phyloP scores from a whole-genome alignment of 1,140 invertebrate species.

The Leptestheria dahalacensis region DNA sequence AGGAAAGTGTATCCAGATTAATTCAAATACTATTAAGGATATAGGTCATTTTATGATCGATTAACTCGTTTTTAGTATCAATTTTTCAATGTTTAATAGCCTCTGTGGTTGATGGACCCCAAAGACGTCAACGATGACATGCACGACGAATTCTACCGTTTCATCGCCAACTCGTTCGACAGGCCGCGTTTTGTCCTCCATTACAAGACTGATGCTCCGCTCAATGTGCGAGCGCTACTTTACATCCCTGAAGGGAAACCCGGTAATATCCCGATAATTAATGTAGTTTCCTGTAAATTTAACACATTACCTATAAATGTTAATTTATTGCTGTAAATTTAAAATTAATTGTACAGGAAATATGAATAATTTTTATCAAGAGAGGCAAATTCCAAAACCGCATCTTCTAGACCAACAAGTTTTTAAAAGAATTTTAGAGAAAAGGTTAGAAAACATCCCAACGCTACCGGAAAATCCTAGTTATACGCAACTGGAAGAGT shows the following conservation, averaged over 20 bases:
- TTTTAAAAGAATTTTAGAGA: too few species aligned
- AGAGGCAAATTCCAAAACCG: too few species aligned
- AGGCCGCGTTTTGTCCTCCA: conserved; percentile 67
- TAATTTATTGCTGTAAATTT: too few species aligned
- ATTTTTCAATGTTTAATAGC: too few species aligned
- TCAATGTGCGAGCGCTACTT: conserved; percentile 76
- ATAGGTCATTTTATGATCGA: neutral
- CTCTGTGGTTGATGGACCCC: conserved; percentile 82
- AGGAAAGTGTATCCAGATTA: conserved; percentile 14
- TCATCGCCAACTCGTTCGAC: conserved; percentile 69
- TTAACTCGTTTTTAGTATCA: conserved; percentile 16
- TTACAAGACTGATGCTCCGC: conserved; percentile 73
- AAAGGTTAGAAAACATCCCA: too few species aligned
- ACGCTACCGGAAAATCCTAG: too few species aligned
- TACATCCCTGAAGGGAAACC: conserved; percentile 85
- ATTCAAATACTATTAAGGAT: too few species aligned
- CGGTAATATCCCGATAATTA: conserved; percentile 25
- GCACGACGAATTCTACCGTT: conserved; percentile 82
- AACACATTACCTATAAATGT: neutral
- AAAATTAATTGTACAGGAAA: too few species aligned
- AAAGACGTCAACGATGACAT: conserved; percentile 70
- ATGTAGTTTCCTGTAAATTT: neutral
- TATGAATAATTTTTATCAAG: too few species aligned
- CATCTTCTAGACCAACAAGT: neutral
- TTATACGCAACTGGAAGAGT: too few species aligned